A percentile compares a stretch with the other conserved stretches of the same genome.
These are phyloP conservation scores for Aphodius granarius DNA, from an alignment of 2,888 invertebrate species.

Conservation along the genomic window DNA sequence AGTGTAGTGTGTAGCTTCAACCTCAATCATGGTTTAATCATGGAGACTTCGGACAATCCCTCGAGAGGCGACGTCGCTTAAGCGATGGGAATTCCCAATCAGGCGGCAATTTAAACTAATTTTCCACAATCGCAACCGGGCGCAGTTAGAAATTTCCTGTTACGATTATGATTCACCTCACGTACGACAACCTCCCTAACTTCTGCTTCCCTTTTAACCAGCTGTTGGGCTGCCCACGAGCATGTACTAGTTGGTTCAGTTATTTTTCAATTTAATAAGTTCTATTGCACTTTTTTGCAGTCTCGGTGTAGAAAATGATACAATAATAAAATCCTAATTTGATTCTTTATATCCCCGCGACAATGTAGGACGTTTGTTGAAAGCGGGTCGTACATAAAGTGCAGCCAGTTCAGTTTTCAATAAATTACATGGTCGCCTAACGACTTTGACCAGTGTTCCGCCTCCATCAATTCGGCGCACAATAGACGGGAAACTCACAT, in stretches of 20 bases:
- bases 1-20: not conserved
- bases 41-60: not conserved
- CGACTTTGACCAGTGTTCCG: conserved; percentile 30
- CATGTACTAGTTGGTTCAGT: no score
- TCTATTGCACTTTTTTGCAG: not conserved
- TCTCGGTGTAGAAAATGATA: not conserved
- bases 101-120: conserved; percentile 32
- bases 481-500: conserved; percentile 37
- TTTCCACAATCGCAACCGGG: conserved; percentile 30
- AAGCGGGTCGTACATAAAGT: not conserved
- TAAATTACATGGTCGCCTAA: not conserved
- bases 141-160: conserved; percentile 24
- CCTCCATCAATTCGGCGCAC: conserved; percentile 40
- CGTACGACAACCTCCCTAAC: conserved; percentile 27
- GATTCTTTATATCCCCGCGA: not conserved
- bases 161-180: conserved; percentile 28
- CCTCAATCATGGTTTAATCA: not conserved
- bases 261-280: not conserved
- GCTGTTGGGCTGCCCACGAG: not conserved
- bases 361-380: not conserved
- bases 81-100: conserved; percentile 26
- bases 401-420: not conserved
- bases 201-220: conserved; percentile 28
- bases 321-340: not conserved
- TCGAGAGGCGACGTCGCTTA: not conserved